Base-by-base conservation (phyloP, 2,797 vertebrate species). In the Scleropages formosus region DNA sequence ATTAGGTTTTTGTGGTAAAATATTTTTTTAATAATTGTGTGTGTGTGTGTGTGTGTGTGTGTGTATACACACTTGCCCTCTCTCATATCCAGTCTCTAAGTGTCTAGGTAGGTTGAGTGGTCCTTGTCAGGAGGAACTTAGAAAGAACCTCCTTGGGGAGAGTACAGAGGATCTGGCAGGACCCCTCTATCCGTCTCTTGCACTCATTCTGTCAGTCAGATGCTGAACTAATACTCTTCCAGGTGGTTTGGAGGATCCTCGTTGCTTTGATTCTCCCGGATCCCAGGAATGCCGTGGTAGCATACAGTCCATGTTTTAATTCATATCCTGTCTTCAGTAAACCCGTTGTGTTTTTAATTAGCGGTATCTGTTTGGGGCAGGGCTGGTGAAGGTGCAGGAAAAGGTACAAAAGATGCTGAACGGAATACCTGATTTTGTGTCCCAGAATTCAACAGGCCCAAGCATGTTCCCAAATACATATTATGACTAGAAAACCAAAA, bases 251-350 rank as follows among this genome's bases (percentile, higher is more conserved):
- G 81, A 85, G 84, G 85, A 87, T 83, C 81, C 78, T 84, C 87
- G 82, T 75, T 78, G 79, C 91, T 92, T 91, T 92, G 89, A 92
- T 92, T 90, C 90, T 78, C 77, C 77, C 80, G 85, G 84, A 84
- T 84, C 86, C 82, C 84, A 78, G 85, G 88, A 85, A 83, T 84
- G 86, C 87, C 84, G 85, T 85, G 87, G n/a, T 39, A 20, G 22
- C 49, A n/a, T 46, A 53, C 49, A 11, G 49, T 53, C 11, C 49
- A 53, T 53, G 7, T 8, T 18, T 18, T n/a, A 31, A 1, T 18
- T 46, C 4, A n/a, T 11, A 39, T 11, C 67, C 58, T n/a, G 15
- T 16, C 9, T 39, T 18, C 9, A 6, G 69, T 53, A 11, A 24
- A 69, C 67, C 46, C 53, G 15, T 7, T 53, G 13, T 49, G n/a